Evolutionary conservation across 2,888 invertebrate genomes (phyloP).

Genomic region (Leuctra nigra): DNA sequence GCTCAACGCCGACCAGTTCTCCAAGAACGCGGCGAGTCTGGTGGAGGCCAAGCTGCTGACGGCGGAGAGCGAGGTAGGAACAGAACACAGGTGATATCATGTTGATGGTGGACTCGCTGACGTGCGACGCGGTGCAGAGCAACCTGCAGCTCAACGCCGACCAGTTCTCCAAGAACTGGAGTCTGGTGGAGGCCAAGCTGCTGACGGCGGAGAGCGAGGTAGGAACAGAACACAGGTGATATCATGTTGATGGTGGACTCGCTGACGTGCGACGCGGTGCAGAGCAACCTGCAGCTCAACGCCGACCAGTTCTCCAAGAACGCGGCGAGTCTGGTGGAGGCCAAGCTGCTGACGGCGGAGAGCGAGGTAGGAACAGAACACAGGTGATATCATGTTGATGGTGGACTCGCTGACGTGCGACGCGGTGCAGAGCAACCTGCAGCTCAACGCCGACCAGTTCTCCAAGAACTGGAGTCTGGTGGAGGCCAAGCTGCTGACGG

Average conservation of each 20-base stretch:
- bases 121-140: constrained; percentile 62
- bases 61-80: background rate
- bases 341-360: background rate
- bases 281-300: too few relatives aligned
- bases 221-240: background rate
- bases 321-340: background rate
- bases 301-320: background rate
- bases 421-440: constrained; percentile 67
- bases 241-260: background rate
- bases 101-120: constrained; percentile 49
- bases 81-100: background rate
- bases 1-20: constrained; percentile 74
- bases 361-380: background rate
- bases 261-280: background rate
- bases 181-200: constrained; percentile 80
- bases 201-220: constrained; percentile 50
- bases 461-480: constrained; percentile 77
- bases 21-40: background rate
- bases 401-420: constrained; percentile 59
- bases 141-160: constrained; percentile 74
- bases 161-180: constrained; percentile 76
- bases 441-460: constrained; percentile 75
- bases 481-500: constrained; percentile 71
- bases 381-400: too few relatives aligned
- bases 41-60: background rate